Percentiles rank a stretch among this genome's conserved stretches.
phyloP scores from a whole-genome alignment of 2,797 vertebrate genomes.

The Hoplostethus mediterraneus region DNA sequence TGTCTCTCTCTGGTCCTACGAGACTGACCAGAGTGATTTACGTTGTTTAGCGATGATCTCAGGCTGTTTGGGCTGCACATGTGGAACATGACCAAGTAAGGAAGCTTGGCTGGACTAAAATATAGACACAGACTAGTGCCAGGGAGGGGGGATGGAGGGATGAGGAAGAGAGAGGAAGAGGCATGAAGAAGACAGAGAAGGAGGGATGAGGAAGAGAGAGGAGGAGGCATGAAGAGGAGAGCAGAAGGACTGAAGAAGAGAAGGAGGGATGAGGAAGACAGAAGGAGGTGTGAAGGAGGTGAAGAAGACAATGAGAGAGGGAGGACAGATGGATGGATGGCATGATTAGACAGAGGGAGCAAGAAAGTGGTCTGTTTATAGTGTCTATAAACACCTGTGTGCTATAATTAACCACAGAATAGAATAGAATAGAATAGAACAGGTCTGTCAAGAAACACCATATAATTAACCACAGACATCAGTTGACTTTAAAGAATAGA shows the following conservation, averaged over 20 bases:
- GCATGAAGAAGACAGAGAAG: not conserved
- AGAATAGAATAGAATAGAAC: too few relatives aligned
- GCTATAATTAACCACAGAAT: too few relatives aligned
- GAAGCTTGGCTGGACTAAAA: constrained; percentile 58
- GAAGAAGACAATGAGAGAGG: too few relatives aligned
- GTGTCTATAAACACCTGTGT: too few relatives aligned
- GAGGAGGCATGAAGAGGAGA: not conserved
- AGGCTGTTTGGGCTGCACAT: constrained; percentile 61
- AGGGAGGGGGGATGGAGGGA: constrained; percentile 1
- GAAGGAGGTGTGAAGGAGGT: not conserved
- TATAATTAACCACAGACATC: too few relatives aligned
- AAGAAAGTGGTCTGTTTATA: too few relatives aligned
- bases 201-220: constrained; percentile 18
- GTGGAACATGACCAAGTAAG: constrained; percentile 81
- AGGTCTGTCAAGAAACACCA: too few relatives aligned
- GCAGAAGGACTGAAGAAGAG: not conserved
- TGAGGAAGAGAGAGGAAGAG: not conserved
- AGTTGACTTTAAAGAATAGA: too few relatives aligned
- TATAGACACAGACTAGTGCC: not conserved
- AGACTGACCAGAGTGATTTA: constrained; percentile 37
- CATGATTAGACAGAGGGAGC: not conserved
- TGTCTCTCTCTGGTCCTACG: not conserved
- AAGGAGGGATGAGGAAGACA: constrained; percentile 15
- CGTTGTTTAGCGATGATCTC: constrained; percentile 68
- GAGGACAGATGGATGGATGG: not conserved